These are phyloP conservation scores for Pseudomyrmex sp. DNA, from an alignment of 1,140 invertebrate genomes.

Conservation along the genomic window DNA sequence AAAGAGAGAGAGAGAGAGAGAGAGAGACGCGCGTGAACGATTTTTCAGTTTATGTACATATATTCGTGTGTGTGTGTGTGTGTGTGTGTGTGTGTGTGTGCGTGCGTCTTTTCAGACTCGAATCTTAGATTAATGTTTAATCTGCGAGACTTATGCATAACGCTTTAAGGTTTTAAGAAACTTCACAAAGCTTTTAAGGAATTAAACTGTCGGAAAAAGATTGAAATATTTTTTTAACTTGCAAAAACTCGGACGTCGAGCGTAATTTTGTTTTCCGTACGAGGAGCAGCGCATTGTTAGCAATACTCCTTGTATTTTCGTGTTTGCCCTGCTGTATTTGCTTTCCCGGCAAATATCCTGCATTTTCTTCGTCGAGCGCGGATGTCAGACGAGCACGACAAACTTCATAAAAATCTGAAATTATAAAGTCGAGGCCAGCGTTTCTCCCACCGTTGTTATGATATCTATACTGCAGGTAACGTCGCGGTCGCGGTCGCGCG, in stretches of 20 bases:
- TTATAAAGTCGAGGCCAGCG: conserved; percentile 42
- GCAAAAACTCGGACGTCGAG: conserved; percentile 10
- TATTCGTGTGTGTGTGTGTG: too few species aligned
- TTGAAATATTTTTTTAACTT: conserved; percentile 23
- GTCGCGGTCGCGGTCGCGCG: neutral
- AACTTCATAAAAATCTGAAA: conserved; percentile 60
- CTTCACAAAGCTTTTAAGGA: too few species aligned
- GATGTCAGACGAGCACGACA: conserved; percentile 48
- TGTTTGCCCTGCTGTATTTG: conserved; percentile 38
- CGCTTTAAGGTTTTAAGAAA: too few species aligned
- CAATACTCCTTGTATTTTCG: conserved; percentile 43
- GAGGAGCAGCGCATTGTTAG: conserved; percentile 32
- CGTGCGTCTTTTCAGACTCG: too few species aligned
- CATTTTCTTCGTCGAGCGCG: conserved; percentile 53
- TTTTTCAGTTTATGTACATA: neutral
- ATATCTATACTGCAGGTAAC: conserved; percentile 10
- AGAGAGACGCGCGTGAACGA: neutral
- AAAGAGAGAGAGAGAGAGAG: neutral
- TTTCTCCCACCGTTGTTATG: conserved; percentile 4
- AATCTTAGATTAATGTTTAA: neutral
- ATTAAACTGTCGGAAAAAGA: neutral
- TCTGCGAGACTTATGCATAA: neutral
- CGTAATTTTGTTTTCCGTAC: conserved; percentile 16
- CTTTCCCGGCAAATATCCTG: conserved; percentile 48
- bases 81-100: too few species aligned